These are phyloP conservation scores for Dolichotis patagonum DNA, from an alignment of 2,113 vertebrate species.

Conservation along the genomic window DNA sequence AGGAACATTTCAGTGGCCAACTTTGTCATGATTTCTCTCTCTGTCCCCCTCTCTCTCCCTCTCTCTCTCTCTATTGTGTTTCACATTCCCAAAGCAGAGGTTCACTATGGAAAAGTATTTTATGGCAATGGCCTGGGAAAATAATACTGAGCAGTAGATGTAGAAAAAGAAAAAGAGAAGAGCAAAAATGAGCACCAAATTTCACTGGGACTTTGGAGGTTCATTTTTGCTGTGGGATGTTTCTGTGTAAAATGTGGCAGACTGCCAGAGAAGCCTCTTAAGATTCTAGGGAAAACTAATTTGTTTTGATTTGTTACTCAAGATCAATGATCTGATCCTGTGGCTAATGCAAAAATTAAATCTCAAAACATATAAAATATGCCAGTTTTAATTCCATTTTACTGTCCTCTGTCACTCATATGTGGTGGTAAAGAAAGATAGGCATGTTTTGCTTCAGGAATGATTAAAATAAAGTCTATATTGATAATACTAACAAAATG, in stretches of 20 bases:
- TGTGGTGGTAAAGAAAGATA: background rate
- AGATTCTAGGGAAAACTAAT: background rate
- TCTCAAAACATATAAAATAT: background rate
- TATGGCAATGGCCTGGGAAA: constrained; percentile 58
- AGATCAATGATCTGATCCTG: background rate
- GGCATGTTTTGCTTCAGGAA: background rate
- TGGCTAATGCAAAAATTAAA: constrained; percentile 39
- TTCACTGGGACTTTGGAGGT: constrained; percentile 53
- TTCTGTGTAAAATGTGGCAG: background rate
- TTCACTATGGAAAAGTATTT: constrained; percentile 61
- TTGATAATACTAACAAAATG: background rate
- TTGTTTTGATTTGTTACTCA: background rate
- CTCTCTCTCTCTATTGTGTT: constrained; percentile 63
- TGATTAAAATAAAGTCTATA: background rate
- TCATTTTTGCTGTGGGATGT: background rate
- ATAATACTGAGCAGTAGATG: constrained; percentile 58
- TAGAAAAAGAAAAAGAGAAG: constrained; percentile 25
- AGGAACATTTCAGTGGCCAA: constrained; percentile 20
- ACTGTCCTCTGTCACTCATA: background rate
- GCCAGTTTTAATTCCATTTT: background rate
- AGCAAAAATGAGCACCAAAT: constrained; percentile 59
- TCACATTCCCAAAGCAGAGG: constrained; percentile 76
- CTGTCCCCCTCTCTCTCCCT: no score
- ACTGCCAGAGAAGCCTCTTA: background rate
- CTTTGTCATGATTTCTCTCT: background rate